A percentile compares a stretch with the other conserved stretches of the same genome.
phyloP scores from a whole-genome alignment of 2,797 vertebrate genomes.

The Sebastes hopkinsi region DNA sequence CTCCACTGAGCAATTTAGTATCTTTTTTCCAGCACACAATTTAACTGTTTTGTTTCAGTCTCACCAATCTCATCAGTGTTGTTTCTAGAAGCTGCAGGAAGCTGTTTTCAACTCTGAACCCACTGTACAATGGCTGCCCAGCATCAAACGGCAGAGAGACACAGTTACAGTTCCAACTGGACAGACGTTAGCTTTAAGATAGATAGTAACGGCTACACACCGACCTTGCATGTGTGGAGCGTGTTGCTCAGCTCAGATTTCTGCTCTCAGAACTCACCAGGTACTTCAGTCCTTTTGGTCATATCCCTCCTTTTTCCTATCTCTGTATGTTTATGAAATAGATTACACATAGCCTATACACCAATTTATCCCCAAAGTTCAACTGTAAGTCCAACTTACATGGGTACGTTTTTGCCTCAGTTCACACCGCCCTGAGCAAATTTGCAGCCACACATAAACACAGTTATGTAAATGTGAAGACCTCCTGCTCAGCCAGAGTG shows the following conservation, averaged over 20 bases:
- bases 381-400: neutral
- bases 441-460: neutral
- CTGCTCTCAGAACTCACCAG: neutral
- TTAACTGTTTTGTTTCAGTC: neutral
- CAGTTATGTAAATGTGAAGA: neutral
- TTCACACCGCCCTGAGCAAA: neutral
- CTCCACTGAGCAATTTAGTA: neutral
- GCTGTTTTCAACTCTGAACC: no score
- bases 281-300: neutral
- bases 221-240: no score
- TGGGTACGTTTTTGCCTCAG: neutral
- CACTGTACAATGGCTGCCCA: no score
- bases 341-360: neutral
- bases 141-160: accelerated
- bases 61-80: no score
- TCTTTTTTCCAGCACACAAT: neutral
- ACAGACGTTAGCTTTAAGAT: neutral
- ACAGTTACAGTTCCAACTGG: neutral
- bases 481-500: neutral
- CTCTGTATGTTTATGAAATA: neutral
- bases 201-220: neutral
- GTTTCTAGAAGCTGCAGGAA: no score
- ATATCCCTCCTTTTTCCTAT: neutral
- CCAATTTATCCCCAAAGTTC: neutral
- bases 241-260: neutral